Conservation (phyloP, 2,888 invertebrate genomes). For the Xanthostigma xanthostigma region DNA sequence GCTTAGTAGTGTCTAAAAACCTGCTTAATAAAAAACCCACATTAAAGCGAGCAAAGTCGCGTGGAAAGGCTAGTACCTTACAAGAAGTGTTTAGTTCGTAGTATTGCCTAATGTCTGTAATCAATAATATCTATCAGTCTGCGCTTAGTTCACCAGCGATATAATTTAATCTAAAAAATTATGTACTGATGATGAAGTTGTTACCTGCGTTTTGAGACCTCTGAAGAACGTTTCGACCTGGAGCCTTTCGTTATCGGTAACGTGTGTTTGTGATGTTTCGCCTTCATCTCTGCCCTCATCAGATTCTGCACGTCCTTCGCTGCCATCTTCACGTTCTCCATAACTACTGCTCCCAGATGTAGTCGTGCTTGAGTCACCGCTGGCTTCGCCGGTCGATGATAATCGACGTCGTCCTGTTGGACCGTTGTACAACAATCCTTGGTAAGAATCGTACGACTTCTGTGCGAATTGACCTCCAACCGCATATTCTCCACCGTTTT, state of each 20-base stretch:
- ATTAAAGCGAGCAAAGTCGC: no score
- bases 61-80: no score
- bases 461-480: slow-evolving; percentile 18
- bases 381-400: slow-evolving; percentile 44
- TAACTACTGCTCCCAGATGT: slow-evolving; percentile 33
- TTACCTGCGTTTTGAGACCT: slow-evolving; percentile 58
- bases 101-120: no score
- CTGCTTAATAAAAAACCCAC: no score
- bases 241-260: slow-evolving; percentile 46
- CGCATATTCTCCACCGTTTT: slow-evolving; percentile 1
- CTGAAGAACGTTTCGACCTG: slow-evolving; percentile 61
- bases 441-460: slow-evolving; percentile 25
- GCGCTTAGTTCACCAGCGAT: no score
- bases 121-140: no score
- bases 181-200: neutral
- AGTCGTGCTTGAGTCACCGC: slow-evolving; percentile 31
- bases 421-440: slow-evolving; percentile 20
- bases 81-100: no score
- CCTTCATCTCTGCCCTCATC: slow-evolving; percentile 28
- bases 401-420: slow-evolving; percentile 29
- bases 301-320: slow-evolving; percentile 34
- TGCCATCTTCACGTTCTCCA: slow-evolving; percentile 36
- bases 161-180: no score
- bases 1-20: no score
- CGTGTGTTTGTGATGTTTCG: slow-evolving; percentile 27